Base-by-base conservation (phyloP, 37 sponge, comb jelly and placozoan species). In the Axinella damicornis region DNA sequence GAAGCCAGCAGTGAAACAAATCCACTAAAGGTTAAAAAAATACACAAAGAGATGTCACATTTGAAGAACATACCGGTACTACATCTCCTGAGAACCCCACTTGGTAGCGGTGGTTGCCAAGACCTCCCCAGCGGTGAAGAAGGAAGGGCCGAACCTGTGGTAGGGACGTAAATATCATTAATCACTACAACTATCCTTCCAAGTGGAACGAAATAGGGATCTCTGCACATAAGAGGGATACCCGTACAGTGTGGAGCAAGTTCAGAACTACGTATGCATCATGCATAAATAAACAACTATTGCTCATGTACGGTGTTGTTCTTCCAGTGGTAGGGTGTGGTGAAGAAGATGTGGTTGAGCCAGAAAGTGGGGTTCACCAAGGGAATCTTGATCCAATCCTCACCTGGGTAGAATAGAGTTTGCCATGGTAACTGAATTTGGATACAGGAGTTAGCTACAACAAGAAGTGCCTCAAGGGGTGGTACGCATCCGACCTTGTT, bases 81-180 rank as follows among this genome's bases (percentile, higher is more conserved):
- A 93, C 93, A 77, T 93, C 93, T 37, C 93, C 93, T 27, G 93
- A 93, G 78, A 93, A 93, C 17, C 93, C 93, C 22, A 68, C 65
- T 64, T 86, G 93, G 73, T 93, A 93, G 35, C 93, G 73, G 63
- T 93, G 93, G 79, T 93, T 93, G 13, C 93, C 93, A 13, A 93
- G 82, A 16, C 93, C 93, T 37, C 93, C 93, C 82, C 83, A 93
- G 40, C 93, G 85, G 69, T 93, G 89, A 0, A 93, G 73, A 1
- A 93, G 28, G 54, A 89, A 67, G 0, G 89, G 86, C 22, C 93
- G 69, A 33, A 59, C 18, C 46, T 69, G 28, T 11, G 71, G 84
- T 36, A 33, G 24, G 6, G 2, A 25, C 12, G 6, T 12, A 46
- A n/a, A n/a, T n/a, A n/a, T n/a, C n/a, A n/a, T n/a, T n/a, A n/a